Conservation (phyloP, 2,888 invertebrate species). For the Hirtodrosophila duncani region DNA sequence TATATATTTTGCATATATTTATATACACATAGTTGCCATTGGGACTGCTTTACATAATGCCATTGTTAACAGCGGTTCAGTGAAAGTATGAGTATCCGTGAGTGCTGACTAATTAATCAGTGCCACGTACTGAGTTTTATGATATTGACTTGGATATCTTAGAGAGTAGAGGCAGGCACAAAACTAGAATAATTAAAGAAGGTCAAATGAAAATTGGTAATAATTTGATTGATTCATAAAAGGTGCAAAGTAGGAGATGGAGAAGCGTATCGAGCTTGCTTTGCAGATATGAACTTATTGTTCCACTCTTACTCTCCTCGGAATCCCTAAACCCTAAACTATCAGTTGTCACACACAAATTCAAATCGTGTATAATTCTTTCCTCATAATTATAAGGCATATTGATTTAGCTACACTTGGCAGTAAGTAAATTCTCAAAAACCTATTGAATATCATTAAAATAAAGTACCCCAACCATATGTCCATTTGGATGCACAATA, state of each 20-base stretch:
- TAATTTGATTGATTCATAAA: neutral
- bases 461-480: slow-evolving; percentile 21
- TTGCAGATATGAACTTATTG: no score
- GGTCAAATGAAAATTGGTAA: neutral
- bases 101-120: slow-evolving; percentile 32
- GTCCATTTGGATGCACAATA: slow-evolving; percentile 12
- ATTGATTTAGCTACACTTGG: neutral
- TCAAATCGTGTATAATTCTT: no score
- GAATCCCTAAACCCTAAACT: no score
- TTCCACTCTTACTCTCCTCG: no score
- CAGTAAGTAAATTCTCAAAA: neutral
- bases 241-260: no score
- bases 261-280: no score
- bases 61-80: no score
- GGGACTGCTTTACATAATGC: slow-evolving; percentile 46
- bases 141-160: no score
- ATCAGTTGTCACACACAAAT: no score
- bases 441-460: slow-evolving; percentile 13
- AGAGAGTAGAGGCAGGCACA: no score
- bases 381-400: neutral
- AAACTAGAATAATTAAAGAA: no score
- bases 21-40: slow-evolving; percentile 40
- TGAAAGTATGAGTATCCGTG: slow-evolving; percentile 9
- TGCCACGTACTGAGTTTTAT: slow-evolving; percentile 17
- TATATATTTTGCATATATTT: slow-evolving; percentile 24